Evolutionary conservation across 2,797 vertebrate genomes (phyloP).

Genomic region (Triplophysa yarkandensis): DNA sequence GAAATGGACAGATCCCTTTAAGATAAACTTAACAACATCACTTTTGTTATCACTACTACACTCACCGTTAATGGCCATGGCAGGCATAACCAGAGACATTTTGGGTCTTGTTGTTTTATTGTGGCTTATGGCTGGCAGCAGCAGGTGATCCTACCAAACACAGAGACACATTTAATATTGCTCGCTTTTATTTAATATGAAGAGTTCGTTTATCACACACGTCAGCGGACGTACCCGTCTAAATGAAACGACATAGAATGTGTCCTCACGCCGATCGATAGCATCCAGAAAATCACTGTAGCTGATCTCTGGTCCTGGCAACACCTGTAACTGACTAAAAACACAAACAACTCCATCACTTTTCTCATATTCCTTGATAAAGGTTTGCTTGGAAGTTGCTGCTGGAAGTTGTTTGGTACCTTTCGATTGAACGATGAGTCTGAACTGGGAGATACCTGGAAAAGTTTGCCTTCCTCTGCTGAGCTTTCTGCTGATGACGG

Average conservation of each 20-base stretch:
- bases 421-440: slow-evolving; percentile 76
- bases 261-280: slow-evolving; percentile 88
- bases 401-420: slow-evolving; percentile 65
- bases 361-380: neutral
- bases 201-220: neutral
- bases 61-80: slow-evolving; percentile 85
- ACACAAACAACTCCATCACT: neutral
- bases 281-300: slow-evolving; percentile 89
- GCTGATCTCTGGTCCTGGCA: slow-evolving; percentile 81
- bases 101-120: slow-evolving; percentile 82
- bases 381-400: neutral
- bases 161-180: neutral
- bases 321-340: slow-evolving; percentile 83
- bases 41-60: neutral
- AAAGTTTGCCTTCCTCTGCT: slow-evolving; percentile 78
- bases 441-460: slow-evolving; percentile 82
- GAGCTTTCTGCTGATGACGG: slow-evolving; percentile 76
- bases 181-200: too few relatives aligned
- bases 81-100: slow-evolving; percentile 94
- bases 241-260: slow-evolving; percentile 92
- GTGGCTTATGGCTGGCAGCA: slow-evolving; percentile 75
- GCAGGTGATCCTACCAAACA: slow-evolving; percentile 67
- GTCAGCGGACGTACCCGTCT: slow-evolving; percentile 76
- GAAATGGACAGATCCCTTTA: too few relatives aligned
- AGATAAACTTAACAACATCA: neutral